Percentiles rank a stretch among this genome's conserved stretches.
Evolutionary conservation across 2,113 vertebrate genomes (phyloP).

Genomic region (Hippocampus guttulatus): DNA sequence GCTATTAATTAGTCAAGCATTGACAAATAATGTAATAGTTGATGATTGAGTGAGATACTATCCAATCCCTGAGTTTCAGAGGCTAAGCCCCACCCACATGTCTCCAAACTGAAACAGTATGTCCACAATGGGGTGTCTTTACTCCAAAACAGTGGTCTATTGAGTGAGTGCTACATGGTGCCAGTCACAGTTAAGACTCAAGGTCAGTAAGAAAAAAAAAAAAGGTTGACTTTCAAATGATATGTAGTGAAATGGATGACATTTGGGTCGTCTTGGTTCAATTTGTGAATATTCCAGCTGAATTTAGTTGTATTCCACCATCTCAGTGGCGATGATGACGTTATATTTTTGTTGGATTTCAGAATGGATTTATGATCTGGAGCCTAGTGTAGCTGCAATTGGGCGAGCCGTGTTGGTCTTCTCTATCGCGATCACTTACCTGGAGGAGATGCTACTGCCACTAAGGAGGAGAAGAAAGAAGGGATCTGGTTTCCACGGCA

Average conservation of each 20-base stretch:
- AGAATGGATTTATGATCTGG: constrained; percentile 60
- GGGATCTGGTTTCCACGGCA: not conserved
- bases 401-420: not conserved
- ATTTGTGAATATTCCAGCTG: not conserved
- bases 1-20: not conserved
- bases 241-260: not conserved
- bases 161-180: constrained; percentile 49
- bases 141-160: constrained; percentile 63
- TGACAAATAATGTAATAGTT: constrained; percentile 17
- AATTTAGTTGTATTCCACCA: constrained; percentile 4
- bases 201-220: constrained; percentile 41
- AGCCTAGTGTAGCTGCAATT: constrained; percentile 29
- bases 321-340: constrained; percentile 43
- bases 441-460: constrained; percentile 28
- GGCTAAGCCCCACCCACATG: constrained; percentile 45
- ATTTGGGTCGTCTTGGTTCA: not conserved
- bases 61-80: constrained; percentile 26
- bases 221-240: not conserved
- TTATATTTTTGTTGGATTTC: constrained; percentile 52
- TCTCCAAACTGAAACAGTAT: constrained; percentile 30
- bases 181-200: constrained; percentile 66
- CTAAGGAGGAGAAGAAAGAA: constrained; percentile 19
- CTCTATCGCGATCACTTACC: constrained; percentile 16
- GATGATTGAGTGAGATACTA: constrained; percentile 27
- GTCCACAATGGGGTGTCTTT: constrained; percentile 59